Percentiles rank a stretch among this genome's conserved stretches.
Evolutionary conservation across 2,113 vertebrate genomes (phyloP).

Genomic region (Dipodomys merriami): DNA sequence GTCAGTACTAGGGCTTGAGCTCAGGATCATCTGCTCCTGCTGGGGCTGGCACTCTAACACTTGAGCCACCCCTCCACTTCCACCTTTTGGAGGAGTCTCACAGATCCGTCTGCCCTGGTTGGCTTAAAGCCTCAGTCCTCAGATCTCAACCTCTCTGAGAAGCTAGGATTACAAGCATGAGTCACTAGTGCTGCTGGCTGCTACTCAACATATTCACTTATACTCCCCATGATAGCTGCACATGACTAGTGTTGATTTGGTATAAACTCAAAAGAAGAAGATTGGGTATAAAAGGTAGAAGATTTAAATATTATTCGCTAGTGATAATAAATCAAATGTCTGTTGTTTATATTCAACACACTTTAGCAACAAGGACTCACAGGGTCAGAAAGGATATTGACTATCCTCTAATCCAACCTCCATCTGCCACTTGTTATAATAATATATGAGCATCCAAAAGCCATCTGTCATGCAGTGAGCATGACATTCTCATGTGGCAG

Average conservation of each 20-base stretch:
- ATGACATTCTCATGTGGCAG: background rate
- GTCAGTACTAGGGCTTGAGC: no score
- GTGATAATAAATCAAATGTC: constrained; percentile 1
- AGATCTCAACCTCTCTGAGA: no score
- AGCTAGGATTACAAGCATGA: no score
- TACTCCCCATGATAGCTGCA: background rate
- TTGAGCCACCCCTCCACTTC: no score
- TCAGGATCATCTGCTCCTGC: no score
- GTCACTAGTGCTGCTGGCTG: no score
- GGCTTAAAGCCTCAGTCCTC: no score
- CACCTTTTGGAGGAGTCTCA: no score
- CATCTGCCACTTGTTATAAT: constrained; percentile 47
- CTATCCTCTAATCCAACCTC: constrained; percentile 50
- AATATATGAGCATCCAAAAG: constrained; percentile 51
- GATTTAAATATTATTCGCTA: background rate
- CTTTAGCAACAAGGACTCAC: background rate
- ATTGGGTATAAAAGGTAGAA: background rate
- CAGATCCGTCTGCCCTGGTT: no score
- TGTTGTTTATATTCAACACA: constrained; percentile 14
- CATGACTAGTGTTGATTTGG: background rate
- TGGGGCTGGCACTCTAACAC: no score
- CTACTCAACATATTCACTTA: background rate
- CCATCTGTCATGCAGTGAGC: constrained; percentile 42
- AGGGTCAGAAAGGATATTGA: constrained; percentile 47
- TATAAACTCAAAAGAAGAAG: background rate